phyloP scores from a whole-genome alignment of 2,113 vertebrate species.

The Drymodes brunneopygia region DNA sequence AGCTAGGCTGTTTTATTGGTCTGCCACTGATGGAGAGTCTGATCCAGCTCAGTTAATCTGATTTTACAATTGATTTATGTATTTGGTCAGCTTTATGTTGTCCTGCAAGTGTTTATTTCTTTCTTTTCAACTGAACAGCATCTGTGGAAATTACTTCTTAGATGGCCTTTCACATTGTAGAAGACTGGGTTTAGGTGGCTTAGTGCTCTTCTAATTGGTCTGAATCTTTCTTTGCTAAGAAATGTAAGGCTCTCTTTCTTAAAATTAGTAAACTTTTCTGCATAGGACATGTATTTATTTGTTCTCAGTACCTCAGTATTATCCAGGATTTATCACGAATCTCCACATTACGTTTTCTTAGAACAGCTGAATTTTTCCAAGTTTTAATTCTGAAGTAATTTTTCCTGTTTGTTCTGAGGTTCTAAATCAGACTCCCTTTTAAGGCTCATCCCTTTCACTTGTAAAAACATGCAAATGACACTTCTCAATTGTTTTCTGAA shows the following conservation, averaged over 20 bases:
- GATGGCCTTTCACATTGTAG: background rate
- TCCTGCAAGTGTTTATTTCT: background rate
- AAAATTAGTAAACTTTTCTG: background rate
- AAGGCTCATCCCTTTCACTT: conserved; percentile 1
- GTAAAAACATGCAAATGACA: conserved; percentile 24
- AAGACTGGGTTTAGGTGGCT: background rate
- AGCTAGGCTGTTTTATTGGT: background rate
- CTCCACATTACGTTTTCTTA: background rate
- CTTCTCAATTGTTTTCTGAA: conserved; percentile 10
- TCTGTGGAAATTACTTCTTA: background rate
- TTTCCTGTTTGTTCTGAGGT: background rate
- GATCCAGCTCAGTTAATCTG: background rate
- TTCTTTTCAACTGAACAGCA: background rate
- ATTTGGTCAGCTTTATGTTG: background rate
- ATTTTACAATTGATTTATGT: background rate
- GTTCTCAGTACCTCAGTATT: background rate
- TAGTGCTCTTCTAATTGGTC: background rate
- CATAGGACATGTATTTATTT: background rate
- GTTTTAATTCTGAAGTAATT: background rate
- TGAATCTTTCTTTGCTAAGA: background rate
- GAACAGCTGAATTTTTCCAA: background rate
- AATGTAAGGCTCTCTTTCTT: background rate
- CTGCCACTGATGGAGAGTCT: background rate
- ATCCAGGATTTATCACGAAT: background rate
- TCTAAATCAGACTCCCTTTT: conserved; percentile 11